A percentile compares a stretch with the other conserved stretches of the same genome.
These are phyloP conservation scores for Leptinotarsa defecta DNA, from an alignment of 1,140 invertebrate species.

Conservation along the genomic window DNA sequence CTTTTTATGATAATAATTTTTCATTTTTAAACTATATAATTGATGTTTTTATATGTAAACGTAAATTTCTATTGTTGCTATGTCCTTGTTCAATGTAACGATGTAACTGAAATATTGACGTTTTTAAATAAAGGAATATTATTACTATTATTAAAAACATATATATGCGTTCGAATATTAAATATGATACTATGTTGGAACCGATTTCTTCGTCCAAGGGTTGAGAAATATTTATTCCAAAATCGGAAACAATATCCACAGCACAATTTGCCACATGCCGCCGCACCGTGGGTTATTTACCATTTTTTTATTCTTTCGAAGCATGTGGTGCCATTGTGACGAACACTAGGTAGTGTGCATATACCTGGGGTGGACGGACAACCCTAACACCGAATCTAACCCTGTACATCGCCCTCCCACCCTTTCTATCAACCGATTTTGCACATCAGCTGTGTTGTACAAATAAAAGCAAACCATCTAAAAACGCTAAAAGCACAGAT, in stretches of 20 bases:
- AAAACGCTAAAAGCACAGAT: constrained; percentile 35
- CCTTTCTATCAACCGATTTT: constrained; percentile 30
- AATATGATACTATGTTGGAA: too few species aligned
- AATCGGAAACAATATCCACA: constrained; percentile 1
- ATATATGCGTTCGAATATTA: too few species aligned
- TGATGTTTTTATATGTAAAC: too few species aligned
- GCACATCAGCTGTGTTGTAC: constrained; percentile 47
- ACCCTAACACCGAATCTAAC: constrained; percentile 45
- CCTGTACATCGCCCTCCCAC: constrained; percentile 25
- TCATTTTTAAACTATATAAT: too few species aligned
- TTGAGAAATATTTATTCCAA: not conserved
- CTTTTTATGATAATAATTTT: too few species aligned
- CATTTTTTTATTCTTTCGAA: constrained; percentile 49
- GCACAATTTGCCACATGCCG: constrained; percentile 39
- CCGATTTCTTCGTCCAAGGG: not conserved
- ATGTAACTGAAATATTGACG: too few species aligned
- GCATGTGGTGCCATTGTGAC: constrained; percentile 49
- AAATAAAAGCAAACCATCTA: constrained; percentile 38
- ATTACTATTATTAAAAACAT: too few species aligned
- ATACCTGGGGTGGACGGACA: constrained; percentile 45
- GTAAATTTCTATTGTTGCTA: too few species aligned
- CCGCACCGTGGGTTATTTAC: constrained; percentile 46
- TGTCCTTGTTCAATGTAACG: too few species aligned
- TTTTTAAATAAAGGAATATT: too few species aligned
- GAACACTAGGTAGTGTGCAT: constrained; percentile 39